Conservation (phyloP, 2,888 invertebrate species). For the Drosophila hawaiiensis region DNA sequence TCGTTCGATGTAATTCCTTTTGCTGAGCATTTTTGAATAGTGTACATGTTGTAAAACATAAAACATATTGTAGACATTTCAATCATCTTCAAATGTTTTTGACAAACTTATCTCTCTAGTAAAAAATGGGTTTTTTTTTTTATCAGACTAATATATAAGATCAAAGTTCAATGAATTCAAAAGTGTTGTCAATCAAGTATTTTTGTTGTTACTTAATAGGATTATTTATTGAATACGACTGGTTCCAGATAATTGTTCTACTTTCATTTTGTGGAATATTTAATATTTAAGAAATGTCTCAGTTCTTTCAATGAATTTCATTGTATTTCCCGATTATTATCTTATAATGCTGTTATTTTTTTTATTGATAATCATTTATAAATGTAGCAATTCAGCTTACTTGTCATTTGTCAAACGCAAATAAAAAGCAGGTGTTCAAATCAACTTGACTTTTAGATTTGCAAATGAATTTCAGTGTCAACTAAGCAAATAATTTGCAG, state of each 20-base stretch:
- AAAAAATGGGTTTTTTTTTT: not conserved
- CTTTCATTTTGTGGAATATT: not conserved
- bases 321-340: not conserved
- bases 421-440: conserved; percentile 9
- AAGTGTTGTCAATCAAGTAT: conserved; percentile 1
- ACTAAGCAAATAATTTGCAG: conserved; percentile 43
- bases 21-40: conserved; percentile 8
- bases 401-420: not conserved
- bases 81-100: not conserved
- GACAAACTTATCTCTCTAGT: not conserved
- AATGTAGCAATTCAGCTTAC: not conserved
- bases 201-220: too few species aligned
- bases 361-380: not conserved
- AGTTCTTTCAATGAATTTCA: not conserved
- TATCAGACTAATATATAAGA: not conserved
- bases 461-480: conserved; percentile 29
- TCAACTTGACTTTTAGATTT: conserved; percentile 12
- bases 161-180: conserved; percentile 17
- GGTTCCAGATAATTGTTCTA: not conserved
- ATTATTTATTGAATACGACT: not conserved
- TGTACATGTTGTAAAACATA: not conserved
- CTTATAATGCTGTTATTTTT: too few species aligned
- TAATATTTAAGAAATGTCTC: not conserved
- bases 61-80: not conserved
- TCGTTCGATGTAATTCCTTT: conserved; percentile 26